phyloP scores from a whole-genome alignment of 2,113 vertebrate genomes.

The Oncorhynchus clarkii region DNA sequence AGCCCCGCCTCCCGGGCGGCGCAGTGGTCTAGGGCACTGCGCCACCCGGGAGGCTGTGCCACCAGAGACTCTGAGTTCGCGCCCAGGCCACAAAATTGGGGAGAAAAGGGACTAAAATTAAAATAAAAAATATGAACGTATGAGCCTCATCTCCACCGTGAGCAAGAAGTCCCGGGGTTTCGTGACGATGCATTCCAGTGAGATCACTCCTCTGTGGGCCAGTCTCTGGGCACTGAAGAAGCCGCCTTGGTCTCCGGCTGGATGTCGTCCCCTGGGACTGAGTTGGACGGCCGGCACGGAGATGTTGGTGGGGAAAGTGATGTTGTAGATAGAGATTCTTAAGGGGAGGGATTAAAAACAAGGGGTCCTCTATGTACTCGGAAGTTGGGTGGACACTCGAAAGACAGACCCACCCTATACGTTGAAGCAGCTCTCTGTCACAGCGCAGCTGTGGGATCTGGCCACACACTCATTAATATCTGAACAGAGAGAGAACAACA shows the following conservation, averaged over 20 bases:
- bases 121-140: conserved; percentile 11
- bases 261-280: conserved; percentile 32
- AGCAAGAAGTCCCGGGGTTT: conserved; percentile 54
- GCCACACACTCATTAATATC: conserved; percentile 90
- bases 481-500: conserved; percentile 44
- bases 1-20: conserved; percentile 15
- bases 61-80: too few species aligned
- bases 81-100: too few species aligned
- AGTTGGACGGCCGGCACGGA: conserved; percentile 40
- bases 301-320: conserved; percentile 48
- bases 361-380: conserved; percentile 47
- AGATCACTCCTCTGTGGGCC: conserved; percentile 45
- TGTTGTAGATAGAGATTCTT: conserved; percentile 59
- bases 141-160: conserved; percentile 58
- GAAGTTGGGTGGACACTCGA: conserved; percentile 86
- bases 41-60: too few species aligned
- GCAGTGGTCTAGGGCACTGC: too few species aligned
- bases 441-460: conserved; percentile 84
- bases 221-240: conserved; percentile 36
- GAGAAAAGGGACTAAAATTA: too few species aligned
- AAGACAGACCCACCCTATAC: conserved; percentile 85
- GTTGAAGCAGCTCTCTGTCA: conserved; percentile 84
- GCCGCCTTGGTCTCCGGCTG: conserved; percentile 45
- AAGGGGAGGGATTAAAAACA: conserved; percentile 48
- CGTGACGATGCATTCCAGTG: conserved; percentile 26